Base-by-base conservation (phyloP, 2,113 vertebrate species). In the Pundamilia nyererei region DNA sequence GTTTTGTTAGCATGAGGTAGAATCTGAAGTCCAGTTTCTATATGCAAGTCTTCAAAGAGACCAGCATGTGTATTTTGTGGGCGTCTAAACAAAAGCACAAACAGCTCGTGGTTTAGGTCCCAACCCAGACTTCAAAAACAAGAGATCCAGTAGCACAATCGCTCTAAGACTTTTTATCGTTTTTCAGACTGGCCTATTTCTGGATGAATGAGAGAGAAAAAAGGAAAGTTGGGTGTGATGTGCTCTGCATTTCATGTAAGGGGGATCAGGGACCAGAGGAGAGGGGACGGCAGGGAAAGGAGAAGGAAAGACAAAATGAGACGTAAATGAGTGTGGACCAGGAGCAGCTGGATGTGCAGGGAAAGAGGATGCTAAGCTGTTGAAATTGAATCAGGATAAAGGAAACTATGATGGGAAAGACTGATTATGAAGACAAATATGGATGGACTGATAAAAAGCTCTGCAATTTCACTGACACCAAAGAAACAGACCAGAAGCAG, bases 191-290 rank as follows among this genome's bases (percentile, higher is more conserved):
- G 47, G 79, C 26, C 55, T 86, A 26, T 91, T 79, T 91, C 40
- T 86, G 68, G 88, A 86, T 80, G 83, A 82, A 51, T 51, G 35
- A 83, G 56, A 77, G 45, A 5, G 77, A 2, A 29, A 83, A 65
- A 84, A 15, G 42, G 3, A 6, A 81, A 53, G 68, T 77, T 90
- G 89, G 58, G 90, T n/a, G 38, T 47, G 83, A 79, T 79, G 56
- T 85, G 72, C 35, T 54, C 79, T 89, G 56, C 49, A 83, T 92
- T 92, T 89, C 72, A 83, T 86, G 92, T 40, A 81, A 72, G 89
- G 65, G 15, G 49, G 84, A 86, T 89, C 88, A 89, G 80, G 81
- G 62, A 79, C 81, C 19, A 42, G 15, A 53, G 53, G 31, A 38
- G 17, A 75, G 17, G 7, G 38, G 29, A 60, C 4, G 70, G 14